phyloP scores from a whole-genome alignment of 2,797 vertebrate species.

The Crocidura indochinensis region DNA sequence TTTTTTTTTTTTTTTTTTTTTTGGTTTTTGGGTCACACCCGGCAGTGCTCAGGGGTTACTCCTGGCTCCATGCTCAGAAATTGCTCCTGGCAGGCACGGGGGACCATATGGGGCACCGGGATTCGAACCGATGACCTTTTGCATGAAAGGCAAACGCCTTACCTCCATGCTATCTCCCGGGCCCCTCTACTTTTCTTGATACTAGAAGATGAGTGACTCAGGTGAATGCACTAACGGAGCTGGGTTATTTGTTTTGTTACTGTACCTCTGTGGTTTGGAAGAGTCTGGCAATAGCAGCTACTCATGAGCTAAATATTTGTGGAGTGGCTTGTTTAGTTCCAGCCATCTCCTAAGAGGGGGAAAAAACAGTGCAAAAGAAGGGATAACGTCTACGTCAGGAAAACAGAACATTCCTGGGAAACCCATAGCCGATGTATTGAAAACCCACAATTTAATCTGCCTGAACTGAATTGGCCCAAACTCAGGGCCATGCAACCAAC shows the following conservation, averaged over 20 bases:
- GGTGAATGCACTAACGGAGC: accelerated
- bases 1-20: no score
- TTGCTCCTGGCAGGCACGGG: no score
- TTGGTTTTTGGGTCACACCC: no score
- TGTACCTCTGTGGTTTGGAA: background rate
- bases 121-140: no score
- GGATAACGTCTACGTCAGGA: background rate
- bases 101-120: no score
- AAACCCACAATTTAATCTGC: background rate
- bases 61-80: no score
- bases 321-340: background rate
- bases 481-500: background rate
- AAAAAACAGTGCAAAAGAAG: background rate
- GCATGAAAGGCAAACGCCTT: no score
- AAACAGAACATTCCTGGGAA: background rate
- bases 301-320: background rate
- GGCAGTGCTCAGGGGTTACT: no score
- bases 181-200: background rate
- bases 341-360: background rate
- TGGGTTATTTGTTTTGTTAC: background rate
- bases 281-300: background rate
- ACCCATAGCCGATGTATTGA: background rate
- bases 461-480: background rate
- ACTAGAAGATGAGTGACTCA: no score
- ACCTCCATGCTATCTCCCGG: no score